Base-by-base conservation (phyloP, 2,888 invertebrate genomes). In the Beris morrisii region DNA sequence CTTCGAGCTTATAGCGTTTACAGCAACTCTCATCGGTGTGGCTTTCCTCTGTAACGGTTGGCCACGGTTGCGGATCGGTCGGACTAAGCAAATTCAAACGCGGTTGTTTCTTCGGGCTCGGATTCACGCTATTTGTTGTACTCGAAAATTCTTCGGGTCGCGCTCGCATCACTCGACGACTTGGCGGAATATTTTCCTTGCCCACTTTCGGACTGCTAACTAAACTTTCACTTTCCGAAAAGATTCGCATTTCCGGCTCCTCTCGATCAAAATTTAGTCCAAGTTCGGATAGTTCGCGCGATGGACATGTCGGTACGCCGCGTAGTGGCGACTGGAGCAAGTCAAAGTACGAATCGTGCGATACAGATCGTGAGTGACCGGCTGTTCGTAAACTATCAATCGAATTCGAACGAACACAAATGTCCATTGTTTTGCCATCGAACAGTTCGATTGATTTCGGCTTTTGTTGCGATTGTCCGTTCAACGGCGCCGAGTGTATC, bases 311-410 rank as follows among this genome's bases (percentile, higher is more conserved):
- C 61, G 78, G 79, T 13, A 72, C 69, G 4, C 77, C 79, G 9
- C 81, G 75, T 61, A 81, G 79, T 31, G 82, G 79, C 12, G 82
- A 83, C 69, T 82, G 80, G 64, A 82, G 69, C 69, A 80, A 71
- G 75, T 95, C 94, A 82, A 95, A 95, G 82, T 95, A 95, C 0
- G 95, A 95, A 79, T 95, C 95, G 79, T 95, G 95, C 0, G 94
- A 94, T 0, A 94, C 92, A 0, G 94, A 94, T 56, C 89, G 75
- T n/a, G 82, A 81, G 53, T 81, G 81, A 0, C 81, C 82, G 5
- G 77, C 75, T 0, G 81, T 81, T 30, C 81, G 78, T 13, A 81
- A 73, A 69, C 82, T 81, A 67, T 81, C 81, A 54, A 81, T 79
- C 5, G 81, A 81, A 72, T 75, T 79, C 30, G 81, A 81, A 55